phyloP scores from a whole-genome alignment of 2,888 invertebrate genomes.

The Rotaria macrura region DNA sequence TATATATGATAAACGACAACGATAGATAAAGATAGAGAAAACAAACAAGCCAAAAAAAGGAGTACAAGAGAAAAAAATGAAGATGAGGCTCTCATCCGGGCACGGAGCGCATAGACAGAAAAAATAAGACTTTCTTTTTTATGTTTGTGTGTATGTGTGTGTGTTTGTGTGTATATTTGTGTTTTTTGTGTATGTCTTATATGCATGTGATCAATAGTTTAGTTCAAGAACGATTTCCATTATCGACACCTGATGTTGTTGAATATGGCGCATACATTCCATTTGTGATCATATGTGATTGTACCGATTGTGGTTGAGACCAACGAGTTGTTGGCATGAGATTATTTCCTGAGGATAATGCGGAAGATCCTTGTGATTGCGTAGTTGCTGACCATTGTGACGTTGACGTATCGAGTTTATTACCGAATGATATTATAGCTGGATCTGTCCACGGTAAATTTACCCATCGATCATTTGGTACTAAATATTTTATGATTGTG shows the following conservation, averaged over 20 bases:
- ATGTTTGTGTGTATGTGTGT: neutral
- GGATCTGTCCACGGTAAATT: conserved; percentile 2
- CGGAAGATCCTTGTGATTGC: conserved; percentile 6
- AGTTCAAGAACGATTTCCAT: neutral
- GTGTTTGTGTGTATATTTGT: neutral
- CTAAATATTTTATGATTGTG: too few relatives aligned
- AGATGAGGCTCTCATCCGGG: neutral
- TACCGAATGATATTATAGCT: conserved; percentile 1
- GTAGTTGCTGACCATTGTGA: neutral
- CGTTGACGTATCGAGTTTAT: neutral
- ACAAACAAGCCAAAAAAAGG: neutral
- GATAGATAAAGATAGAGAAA: conserved; percentile 1
- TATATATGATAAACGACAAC: conserved; percentile 12
- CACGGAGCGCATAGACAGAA: conserved; percentile 12
- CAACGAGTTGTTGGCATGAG: neutral
- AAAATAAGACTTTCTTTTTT: neutral
- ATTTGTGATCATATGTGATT: neutral
- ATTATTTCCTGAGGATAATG: neutral
- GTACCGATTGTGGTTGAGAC: neutral
- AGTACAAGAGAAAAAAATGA: conserved; percentile 13
- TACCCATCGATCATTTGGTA: neutral
- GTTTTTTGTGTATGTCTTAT: too few relatives aligned
- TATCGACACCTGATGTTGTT: neutral
- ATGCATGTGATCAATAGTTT: neutral
- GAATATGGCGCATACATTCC: neutral